Evolutionary conservation across 2,113 vertebrate genomes (phyloP), one percentile per base, ranked within the genome.

Genomic region (Tympanuchus pallidicinctus): DNA sequence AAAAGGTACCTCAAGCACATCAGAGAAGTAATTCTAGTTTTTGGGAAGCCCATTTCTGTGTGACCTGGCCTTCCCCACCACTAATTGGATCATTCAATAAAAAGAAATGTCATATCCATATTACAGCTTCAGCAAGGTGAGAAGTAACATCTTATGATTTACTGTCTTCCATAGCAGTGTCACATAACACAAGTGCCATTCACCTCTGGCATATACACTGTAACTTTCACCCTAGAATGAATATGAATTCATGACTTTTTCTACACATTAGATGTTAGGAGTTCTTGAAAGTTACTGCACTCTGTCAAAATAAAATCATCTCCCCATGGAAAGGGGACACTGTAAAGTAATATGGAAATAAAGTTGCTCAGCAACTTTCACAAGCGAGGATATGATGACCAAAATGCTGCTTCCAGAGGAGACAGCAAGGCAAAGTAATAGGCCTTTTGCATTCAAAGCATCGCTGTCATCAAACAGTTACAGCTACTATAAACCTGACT

Each of bases 51-150:
- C 42, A 45, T 2, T 42, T 30, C 63, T 22, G 34, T 38, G 32
- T 54, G 48, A 45, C 71, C 38, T 45, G 9, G 38, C 82, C 67
- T 81, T 91, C 61, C 65, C 20, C 30, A 21, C 79, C 79, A 91
- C 87, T 93, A 85, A 89, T 50, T 79, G 84, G 90, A 48, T 76
- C 52, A 95, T 92, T 95, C 87, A 78, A 42, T 77, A 89, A 80
- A 65, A 88, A 79, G 78, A 83, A 75, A 70, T 66, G 79, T 27
- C 76, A 34, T 13, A 48, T 36, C 81, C 63, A 45, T 90, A 92
- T 95, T 84, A 93, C 72, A 80, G 2, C 89, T 83, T 83, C 65
- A 65, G 83, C 78, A 80, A 93, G 92, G 94, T 89, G 94, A 96
- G 95, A 79, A 86, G 79, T 16, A 87, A 54, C 74, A 45, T 60